Evolutionary conservation across 2,888 invertebrate genomes (phyloP), one percentile per base, ranked within the genome.

Genomic region (Pammene fasciana): DNA sequence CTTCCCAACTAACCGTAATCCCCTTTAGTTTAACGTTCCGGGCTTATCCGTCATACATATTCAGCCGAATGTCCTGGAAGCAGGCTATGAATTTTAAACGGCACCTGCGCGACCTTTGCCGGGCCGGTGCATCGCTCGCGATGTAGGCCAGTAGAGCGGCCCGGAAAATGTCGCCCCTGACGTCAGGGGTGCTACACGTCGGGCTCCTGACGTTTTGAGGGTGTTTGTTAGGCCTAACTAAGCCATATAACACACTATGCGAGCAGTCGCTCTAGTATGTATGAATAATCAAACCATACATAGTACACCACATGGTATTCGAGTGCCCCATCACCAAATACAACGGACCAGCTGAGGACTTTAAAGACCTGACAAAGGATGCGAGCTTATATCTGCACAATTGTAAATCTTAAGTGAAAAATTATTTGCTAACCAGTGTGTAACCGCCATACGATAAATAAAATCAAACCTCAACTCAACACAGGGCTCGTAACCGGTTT

Each of bases 131-230:
- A 70, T 54, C 54, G 68, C 52, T 46, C 68, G n/a, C 14, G 54
- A 70, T 60, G 41, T 70, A 65, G 70, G 70, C n/a, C 70, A 70
- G 54, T 65, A 60, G 70, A 55, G 54, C 70, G 59, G 46, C 26
- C 65, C 46, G 59, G 36, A n/a, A 54, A 61, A 68, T 45, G 52
- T 57, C 64, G 52, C 64, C 64, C 57, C 50, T 54, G 54, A 54
- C 54, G 54, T 54, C 54, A 52, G 52, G 52, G 52, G 2, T 54
- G 54, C 34, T 34, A 13, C 13, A 52, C 13, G 26, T 48, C 46
- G 1, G 26, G 46, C 1, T n/a, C 7, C 46, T 46, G 14, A 16
- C 48, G 43, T 10, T 1, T 43, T 11, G 43, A 11, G 11, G 13
- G 11, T 43, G 10, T 41, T 9, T 10, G 10, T 11, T 43, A 38